Conservation (phyloP, 2,888 invertebrate genomes). For the Osmoderma eremita region DNA sequence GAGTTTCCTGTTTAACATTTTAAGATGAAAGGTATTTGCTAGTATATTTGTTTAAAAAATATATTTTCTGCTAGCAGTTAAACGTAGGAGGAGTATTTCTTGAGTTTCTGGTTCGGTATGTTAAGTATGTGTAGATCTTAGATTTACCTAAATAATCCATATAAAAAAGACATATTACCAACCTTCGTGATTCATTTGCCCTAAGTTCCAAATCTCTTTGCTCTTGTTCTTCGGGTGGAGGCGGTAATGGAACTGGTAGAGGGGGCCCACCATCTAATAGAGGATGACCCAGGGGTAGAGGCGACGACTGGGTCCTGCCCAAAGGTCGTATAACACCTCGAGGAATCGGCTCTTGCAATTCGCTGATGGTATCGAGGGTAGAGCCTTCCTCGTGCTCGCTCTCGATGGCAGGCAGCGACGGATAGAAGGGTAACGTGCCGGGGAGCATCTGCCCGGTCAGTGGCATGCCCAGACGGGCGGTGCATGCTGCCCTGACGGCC, state of each 20-base stretch:
- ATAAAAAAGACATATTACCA: conserved; percentile 36
- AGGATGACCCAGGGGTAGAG: conserved; percentile 89
- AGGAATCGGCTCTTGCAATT: conserved; percentile 60
- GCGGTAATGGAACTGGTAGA: conserved; percentile 55
- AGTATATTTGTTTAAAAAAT: too few species aligned
- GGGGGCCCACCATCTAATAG: conserved; percentile 68
- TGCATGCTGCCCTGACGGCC: conserved; percentile 77
- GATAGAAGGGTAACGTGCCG: conserved; percentile 77
- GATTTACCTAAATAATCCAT: too few species aligned
- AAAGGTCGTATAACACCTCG: conserved; percentile 73
- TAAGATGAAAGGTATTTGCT: too few species aligned
- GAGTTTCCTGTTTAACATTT: conserved; percentile 4
- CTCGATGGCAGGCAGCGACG: conserved; percentile 70
- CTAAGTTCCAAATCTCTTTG: conserved; percentile 62
- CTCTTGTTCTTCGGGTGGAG: conserved; percentile 68
- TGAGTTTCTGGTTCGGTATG: too few species aligned
- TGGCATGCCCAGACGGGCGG: conserved; percentile 74
- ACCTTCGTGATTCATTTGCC: conserved; percentile 65
- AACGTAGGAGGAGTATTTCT: too few species aligned
- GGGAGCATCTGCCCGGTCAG: conserved; percentile 73
- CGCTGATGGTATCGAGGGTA: conserved; percentile 64
- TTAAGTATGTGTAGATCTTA: too few species aligned
- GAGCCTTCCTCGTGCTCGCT: conserved; percentile 67
- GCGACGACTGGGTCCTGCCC: conserved; percentile 94
- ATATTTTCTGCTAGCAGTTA: too few species aligned